phyloP scores from a whole-genome alignment of 2,113 vertebrate genomes.

The Trichomycterus rosablanca region DNA sequence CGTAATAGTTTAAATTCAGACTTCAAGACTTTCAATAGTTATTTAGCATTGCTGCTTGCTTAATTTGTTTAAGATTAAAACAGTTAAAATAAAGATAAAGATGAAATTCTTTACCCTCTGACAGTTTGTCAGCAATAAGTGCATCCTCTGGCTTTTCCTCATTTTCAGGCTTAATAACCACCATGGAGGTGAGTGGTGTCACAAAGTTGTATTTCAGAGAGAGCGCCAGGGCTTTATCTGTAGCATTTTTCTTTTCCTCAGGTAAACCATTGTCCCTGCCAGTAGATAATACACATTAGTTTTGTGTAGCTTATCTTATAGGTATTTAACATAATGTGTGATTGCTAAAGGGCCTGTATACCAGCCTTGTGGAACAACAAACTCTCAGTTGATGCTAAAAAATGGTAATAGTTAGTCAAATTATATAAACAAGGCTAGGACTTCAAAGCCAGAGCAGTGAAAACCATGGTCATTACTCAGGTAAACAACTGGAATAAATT shows the following conservation, averaged over 20 bases:
- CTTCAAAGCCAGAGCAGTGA: too few species aligned
- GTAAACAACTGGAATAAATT: background rate
- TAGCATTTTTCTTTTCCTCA: slow-evolving; percentile 59
- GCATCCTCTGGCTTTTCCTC: slow-evolving; percentile 36
- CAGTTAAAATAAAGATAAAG: background rate
- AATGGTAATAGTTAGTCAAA: too few species aligned
- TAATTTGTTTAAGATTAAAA: background rate
- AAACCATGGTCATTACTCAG: too few species aligned
- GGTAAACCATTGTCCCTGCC: slow-evolving; percentile 64
- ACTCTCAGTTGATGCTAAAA: too few species aligned
- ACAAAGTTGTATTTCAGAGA: slow-evolving; percentile 84
- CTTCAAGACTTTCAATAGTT: background rate
- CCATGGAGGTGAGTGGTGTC: slow-evolving; percentile 89
- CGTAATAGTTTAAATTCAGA: too few species aligned
- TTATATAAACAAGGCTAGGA: too few species aligned
- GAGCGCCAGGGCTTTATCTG: slow-evolving; percentile 68
- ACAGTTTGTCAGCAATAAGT: slow-evolving; percentile 79
- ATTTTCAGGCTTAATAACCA: slow-evolving; percentile 78
- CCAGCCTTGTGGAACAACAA: too few species aligned
- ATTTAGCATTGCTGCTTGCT: background rate
- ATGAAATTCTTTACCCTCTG: slow-evolving; percentile 58
- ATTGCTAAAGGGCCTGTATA: too few species aligned
- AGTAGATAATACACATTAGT: background rate
- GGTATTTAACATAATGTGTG: too few species aligned
- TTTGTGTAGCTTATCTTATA: too few species aligned